phyloP scores from a whole-genome alignment of 92 coral and sea anemone species.

The Chrysogorgia sp. region DNA sequence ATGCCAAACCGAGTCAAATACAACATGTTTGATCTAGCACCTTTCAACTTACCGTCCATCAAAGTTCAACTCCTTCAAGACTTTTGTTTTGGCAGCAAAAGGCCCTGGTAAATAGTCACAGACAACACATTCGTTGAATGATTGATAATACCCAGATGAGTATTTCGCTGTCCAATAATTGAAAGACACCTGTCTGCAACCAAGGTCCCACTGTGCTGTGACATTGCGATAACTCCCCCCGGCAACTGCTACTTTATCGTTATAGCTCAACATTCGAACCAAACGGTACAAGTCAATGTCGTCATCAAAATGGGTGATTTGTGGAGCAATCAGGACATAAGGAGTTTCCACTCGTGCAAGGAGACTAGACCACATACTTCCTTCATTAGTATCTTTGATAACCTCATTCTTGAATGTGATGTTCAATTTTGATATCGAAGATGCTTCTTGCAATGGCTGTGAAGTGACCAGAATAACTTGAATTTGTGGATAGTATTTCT shows the following conservation, averaged over 20 bases:
- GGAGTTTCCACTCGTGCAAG: constrained; percentile 11
- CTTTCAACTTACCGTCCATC: constrained; percentile 72
- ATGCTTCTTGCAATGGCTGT: background rate
- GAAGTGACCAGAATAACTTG: constrained; percentile 19
- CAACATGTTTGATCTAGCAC: no score
- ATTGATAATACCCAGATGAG: constrained; percentile 79
- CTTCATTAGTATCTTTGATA: background rate
- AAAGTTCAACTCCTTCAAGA: constrained; percentile 55
- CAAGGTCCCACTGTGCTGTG: constrained; percentile 84
- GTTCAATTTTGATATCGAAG: background rate
- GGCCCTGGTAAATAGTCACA: constrained; percentile 88
- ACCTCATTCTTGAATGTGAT: constrained; percentile 19
- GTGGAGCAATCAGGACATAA: constrained; percentile 21
- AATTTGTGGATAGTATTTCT: constrained; percentile 18
- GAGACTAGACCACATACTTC: constrained; percentile 15
- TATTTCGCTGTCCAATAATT: constrained; percentile 81
- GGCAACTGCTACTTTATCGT: constrained; percentile 67
- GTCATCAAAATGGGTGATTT: constrained; percentile 30
- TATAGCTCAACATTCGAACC: constrained; percentile 70
- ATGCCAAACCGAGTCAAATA: no score
- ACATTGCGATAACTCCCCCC: constrained; percentile 86
- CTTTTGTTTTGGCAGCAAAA: constrained; percentile 77
- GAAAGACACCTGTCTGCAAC: constrained; percentile 80
- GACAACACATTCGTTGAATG: constrained; percentile 83
- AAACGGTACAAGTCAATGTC: constrained; percentile 36